Evolutionary conservation across 1,140 invertebrate species (phyloP).

Genomic region (Pollicipes pollicipes): DNA sequence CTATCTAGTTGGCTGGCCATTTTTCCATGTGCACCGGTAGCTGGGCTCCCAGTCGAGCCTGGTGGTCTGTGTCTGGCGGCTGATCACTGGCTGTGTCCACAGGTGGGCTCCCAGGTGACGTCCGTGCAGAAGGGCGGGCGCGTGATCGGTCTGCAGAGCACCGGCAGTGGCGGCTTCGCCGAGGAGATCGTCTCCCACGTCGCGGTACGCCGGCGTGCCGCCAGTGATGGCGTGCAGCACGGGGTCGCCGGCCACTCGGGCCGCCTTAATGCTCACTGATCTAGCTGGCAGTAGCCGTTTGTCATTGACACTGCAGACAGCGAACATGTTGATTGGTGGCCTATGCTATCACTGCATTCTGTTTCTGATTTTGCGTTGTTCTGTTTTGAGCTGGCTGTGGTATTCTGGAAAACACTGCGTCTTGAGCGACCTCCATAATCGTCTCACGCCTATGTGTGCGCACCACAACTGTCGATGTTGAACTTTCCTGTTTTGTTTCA

Average conservation of each 20-base stretch:
- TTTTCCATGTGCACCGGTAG: too few species aligned
- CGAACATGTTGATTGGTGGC: constrained; percentile 12
- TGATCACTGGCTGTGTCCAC: neutral
- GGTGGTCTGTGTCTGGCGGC: too few species aligned
- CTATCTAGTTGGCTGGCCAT: too few species aligned
- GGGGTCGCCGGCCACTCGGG: too few species aligned
- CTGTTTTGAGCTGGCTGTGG: neutral
- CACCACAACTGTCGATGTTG: too few species aligned
- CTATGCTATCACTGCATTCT: neutral
- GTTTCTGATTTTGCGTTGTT: neutral
- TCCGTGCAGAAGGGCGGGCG: constrained; percentile 19
- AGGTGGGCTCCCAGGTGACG: constrained; percentile 24
- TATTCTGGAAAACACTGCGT: too few species aligned
- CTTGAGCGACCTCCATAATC: too few species aligned
- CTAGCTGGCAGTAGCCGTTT: neutral
- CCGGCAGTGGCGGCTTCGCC: constrained; percentile 33
- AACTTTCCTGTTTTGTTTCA: too few species aligned
- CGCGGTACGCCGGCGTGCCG: constrained; percentile 25
- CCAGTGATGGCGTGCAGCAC: neutral
- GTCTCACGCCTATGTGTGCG: too few species aligned
- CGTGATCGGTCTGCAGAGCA: constrained; percentile 33
- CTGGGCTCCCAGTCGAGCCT: too few species aligned
- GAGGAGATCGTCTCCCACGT: constrained; percentile 32
- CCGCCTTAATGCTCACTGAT: too few species aligned
- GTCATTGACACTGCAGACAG: neutral